Conservation (phyloP, 2,113 vertebrate genomes). For the Paedocypris sp. region DNA sequence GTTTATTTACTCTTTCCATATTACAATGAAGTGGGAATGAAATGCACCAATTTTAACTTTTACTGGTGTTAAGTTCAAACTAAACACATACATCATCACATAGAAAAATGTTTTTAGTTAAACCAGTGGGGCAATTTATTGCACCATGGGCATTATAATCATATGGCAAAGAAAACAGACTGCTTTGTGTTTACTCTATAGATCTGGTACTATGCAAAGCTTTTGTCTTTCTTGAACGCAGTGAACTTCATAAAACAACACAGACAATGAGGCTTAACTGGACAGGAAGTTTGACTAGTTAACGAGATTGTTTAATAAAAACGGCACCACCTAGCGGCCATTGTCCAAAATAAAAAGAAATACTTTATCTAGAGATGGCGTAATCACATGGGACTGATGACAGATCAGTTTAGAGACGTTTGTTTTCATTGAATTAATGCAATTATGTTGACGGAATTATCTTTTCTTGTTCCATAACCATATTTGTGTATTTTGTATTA, state of each 20-base stretch:
- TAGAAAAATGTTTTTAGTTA: no score
- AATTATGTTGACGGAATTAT: no score
- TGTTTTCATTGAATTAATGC: background rate
- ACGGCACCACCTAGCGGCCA: conserved; percentile 24
- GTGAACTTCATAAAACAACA: conserved; percentile 29
- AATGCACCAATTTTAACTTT: no score
- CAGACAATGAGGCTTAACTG: conserved; percentile 20
- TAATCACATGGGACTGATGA: background rate
- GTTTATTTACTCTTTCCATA: background rate
- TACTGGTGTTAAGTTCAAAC: no score
- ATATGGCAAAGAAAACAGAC: no score
- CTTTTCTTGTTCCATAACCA: no score
- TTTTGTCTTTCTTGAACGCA: conserved; percentile 11
- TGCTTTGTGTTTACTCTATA: no score
- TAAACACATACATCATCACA: no score
- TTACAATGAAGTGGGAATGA: background rate
- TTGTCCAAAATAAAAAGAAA: background rate
- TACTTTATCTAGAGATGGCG: background rate
- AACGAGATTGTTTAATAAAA: background rate
- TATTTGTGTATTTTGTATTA: no score
- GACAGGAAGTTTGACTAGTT: background rate
- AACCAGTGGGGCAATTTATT: no score
- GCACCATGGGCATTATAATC: no score
- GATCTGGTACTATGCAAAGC: conserved; percentile 22
- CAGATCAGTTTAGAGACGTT: background rate